Base-by-base conservation (phyloP, 2,888 invertebrate genomes). In the Nipponacmea schrenckii region DNA sequence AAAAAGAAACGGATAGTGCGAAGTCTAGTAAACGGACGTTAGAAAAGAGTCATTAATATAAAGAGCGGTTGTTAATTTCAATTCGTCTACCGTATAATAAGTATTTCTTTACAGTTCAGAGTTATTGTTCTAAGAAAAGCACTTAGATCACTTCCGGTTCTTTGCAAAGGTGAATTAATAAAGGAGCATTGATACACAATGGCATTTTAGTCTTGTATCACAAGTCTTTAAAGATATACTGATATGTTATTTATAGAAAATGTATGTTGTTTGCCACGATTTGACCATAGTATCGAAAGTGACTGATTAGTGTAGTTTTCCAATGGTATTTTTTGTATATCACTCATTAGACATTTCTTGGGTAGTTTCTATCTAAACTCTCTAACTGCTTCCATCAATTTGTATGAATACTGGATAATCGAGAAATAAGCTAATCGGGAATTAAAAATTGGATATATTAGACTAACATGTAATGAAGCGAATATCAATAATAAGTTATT, bases 111-210 rank as follows among this genome's bases (percentile, higher is more conserved):
- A 56, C 56, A 56, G 56, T 56, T 56, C 20, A 56, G 56, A 56
- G 56, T 56, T 56, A 56, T 56, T 56, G 56, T 56, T 56, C 56
- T 56, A 24, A 56, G 56, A 56, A 56, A 56, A 56, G 56, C 56
- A 56, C 56, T 56, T 56, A 56, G 56, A 56, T 56, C 56, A 56
- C 56, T 56, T 56, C 56, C 56, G 56, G 56, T 56, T 24, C 24
- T 20, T 24, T 24, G 24, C 20, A 56, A 56, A 56, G 56, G 56
- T 56, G 56, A 56, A 56, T 56, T 56, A 56, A 56, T 56, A 56
- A 56, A 24, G 56, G 56, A 20, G 14, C 56, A 56, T 56, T 56
- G 56, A 56, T 56, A 56, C 56, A 56, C 56, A 56, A 56, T 56
- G 24, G 12, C 24, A 20, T 56, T 56, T 20, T 56, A 56, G 56